Evolutionary conservation across 2,797 vertebrate genomes (phyloP).

Genomic region (Epinephelus coioides): DNA sequence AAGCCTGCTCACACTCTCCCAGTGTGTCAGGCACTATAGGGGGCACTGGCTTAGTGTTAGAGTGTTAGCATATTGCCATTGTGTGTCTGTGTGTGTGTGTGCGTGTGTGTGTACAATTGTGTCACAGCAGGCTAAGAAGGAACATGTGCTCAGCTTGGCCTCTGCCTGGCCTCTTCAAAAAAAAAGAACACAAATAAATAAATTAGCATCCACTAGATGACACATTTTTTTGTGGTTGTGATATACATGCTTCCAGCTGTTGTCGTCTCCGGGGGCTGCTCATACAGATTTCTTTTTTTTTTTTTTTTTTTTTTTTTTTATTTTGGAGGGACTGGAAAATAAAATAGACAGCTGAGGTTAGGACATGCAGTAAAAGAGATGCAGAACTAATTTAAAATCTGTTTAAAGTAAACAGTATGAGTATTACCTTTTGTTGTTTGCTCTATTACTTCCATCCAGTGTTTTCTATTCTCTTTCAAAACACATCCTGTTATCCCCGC

Average conservation of each 20-base stretch:
- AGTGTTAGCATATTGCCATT: slow-evolving; percentile 61
- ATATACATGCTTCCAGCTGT: slow-evolving; percentile 56
- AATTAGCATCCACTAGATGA: slow-evolving; percentile 48
- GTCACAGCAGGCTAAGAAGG: slow-evolving; percentile 68
- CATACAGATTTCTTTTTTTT: slow-evolving; percentile 22
- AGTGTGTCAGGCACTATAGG: slow-evolving; percentile 53
- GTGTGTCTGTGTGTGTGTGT: slow-evolving; percentile 18
- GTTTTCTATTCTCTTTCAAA: slow-evolving; percentile 23
- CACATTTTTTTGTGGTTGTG: slow-evolving; percentile 43
- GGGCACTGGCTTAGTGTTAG: slow-evolving; percentile 66
- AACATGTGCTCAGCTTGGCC: slow-evolving; percentile 76
- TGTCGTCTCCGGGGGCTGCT: slow-evolving; percentile 30
- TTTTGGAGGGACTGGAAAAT: slow-evolving; percentile 36
- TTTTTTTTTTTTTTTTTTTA: background rate
- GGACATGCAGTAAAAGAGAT: slow-evolving; percentile 43
- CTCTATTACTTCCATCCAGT: slow-evolving; percentile 24
- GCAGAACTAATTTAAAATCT: slow-evolving; percentile 48
- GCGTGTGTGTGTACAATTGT: slow-evolving; percentile 51
- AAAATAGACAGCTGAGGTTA: slow-evolving; percentile 10
- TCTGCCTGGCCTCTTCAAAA: slow-evolving; percentile 39
- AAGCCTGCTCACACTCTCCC: slow-evolving; percentile 56
- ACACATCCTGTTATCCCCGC: slow-evolving; percentile 24
- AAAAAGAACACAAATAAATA: slow-evolving; percentile 55
- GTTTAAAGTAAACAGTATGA: slow-evolving; percentile 46
- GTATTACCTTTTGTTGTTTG: slow-evolving; percentile 35